Percentiles rank a stretch among this genome's conserved stretches.
Evolutionary conservation across 1,140 invertebrate species (phyloP).

Genomic region (Drosophila kanapiae): DNA sequence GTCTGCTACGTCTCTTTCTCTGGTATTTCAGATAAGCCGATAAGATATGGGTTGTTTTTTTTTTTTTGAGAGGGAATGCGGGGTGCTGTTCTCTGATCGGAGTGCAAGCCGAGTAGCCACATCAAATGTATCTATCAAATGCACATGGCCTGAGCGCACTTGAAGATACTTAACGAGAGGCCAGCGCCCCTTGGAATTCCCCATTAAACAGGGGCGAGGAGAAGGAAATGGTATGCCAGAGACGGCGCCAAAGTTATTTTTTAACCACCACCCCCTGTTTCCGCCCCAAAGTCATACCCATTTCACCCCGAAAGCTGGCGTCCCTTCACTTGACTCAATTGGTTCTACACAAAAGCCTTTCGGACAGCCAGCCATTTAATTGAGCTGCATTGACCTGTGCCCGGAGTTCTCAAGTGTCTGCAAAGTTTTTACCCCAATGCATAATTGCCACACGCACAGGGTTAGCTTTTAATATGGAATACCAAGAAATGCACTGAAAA

Average conservation of each 20-base stretch:
- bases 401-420: slow-evolving; percentile 61
- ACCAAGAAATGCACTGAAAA: background rate
- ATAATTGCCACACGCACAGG: slow-evolving; percentile 52
- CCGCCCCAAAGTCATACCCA: background rate
- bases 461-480: background rate
- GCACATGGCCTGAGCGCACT: slow-evolving; percentile 50
- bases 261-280: slow-evolving; percentile 7
- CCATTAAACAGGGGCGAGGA: slow-evolving; percentile 37
- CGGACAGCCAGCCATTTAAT: slow-evolving; percentile 58
- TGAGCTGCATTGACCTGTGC: slow-evolving; percentile 69
- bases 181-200: slow-evolving; percentile 53
- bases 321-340: slow-evolving; percentile 37
- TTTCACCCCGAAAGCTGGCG: slow-evolving; percentile 19
- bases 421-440: slow-evolving; percentile 52
- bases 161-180: slow-evolving; percentile 45
- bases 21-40: slow-evolving; percentile 70
- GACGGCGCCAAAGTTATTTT: slow-evolving; percentile 60
- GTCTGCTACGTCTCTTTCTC: slow-evolving; percentile 31
- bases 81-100: background rate
- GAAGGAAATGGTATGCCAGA: slow-evolving; percentile 13
- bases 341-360: slow-evolving; percentile 35
- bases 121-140: slow-evolving; percentile 40
- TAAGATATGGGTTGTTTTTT: slow-evolving; percentile 52
- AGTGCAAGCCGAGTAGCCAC: slow-evolving; percentile 28
- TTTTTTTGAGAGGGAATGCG: too few relatives aligned